These are phyloP conservation scores for Schizotus pectinicornis DNA, from an alignment of 2,888 invertebrate genomes.

Conservation along the genomic window DNA sequence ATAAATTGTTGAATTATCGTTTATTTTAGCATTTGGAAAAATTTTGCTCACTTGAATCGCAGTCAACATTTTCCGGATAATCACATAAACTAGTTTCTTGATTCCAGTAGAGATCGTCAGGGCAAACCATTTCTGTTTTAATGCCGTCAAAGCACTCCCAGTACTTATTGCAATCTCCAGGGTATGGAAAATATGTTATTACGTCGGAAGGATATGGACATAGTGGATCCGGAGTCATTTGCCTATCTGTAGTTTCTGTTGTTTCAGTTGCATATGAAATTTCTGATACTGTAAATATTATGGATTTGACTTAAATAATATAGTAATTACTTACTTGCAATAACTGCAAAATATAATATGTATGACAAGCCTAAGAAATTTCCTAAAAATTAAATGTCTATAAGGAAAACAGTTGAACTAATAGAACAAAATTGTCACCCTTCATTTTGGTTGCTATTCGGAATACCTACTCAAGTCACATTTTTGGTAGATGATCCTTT, in stretches of 20 bases:
- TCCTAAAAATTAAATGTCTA: no score
- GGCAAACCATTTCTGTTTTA: slow-evolving; percentile 11
- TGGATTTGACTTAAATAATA: neutral
- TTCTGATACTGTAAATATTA: neutral
- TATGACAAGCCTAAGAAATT: no score
- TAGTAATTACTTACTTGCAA: no score
- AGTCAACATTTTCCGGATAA: slow-evolving; percentile 4
- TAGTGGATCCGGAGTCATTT: slow-evolving; percentile 22
- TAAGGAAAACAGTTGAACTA: no score
- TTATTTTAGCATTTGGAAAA: neutral
- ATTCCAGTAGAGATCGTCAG: slow-evolving; percentile 11
- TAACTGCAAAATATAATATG: no score
- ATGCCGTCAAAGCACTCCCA: slow-evolving; percentile 17
- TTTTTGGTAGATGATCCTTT: no score
- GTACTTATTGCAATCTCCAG: slow-evolving; percentile 11
- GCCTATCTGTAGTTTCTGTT: neutral
- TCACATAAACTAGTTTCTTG: slow-evolving; percentile 3
- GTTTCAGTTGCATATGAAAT: neutral
- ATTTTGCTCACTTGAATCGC: slow-evolving; percentile 4
- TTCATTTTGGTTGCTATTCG: no score
- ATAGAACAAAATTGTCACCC: no score
- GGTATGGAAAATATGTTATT: slow-evolving; percentile 3
- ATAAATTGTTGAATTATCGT: neutral
- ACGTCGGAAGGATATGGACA: slow-evolving; percentile 23
- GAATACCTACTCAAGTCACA: no score